These are phyloP conservation scores for Euglossa dilemma DNA, from an alignment of 1,140 invertebrate species.

Conservation along the genomic window DNA sequence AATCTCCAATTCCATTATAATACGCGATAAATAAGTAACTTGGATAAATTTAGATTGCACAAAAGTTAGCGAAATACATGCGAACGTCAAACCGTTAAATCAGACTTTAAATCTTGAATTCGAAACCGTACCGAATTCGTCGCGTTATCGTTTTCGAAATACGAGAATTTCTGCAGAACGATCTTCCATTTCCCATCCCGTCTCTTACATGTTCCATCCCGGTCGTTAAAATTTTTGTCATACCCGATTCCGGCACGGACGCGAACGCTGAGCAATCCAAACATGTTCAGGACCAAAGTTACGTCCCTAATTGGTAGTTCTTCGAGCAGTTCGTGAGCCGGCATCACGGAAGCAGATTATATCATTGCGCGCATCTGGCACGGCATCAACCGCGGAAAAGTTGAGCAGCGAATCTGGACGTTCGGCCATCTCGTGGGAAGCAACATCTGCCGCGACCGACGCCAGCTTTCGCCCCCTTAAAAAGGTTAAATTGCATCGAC, in stretches of 20 bases:
- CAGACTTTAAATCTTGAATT: no score
- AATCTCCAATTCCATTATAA: no score
- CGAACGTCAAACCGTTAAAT: no score
- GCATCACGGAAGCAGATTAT: conserved; percentile 57
- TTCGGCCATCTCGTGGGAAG: conserved; percentile 55
- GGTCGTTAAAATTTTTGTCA: not conserved
- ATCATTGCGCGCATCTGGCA: conserved; percentile 62
- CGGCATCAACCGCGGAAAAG: conserved; percentile 60
- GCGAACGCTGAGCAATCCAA: not conserved
- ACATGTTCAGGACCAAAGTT: not conserved
- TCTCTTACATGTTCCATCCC: no score
- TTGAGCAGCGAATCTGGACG: conserved; percentile 57
- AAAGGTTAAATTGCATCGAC: conserved; percentile 54
- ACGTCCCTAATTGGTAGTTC: conserved; percentile 27
- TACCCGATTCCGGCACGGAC: not conserved
- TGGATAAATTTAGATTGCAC: no score
- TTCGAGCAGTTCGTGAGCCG: conserved; percentile 10
- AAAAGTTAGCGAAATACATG: no score
- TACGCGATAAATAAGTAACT: no score
- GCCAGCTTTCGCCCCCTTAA: conserved; percentile 30
- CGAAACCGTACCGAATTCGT: no score
- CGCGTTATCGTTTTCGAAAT: no score
- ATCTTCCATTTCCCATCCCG: no score
- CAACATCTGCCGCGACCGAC: conserved; percentile 60
- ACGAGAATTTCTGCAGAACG: no score